Evolutionary conservation across 92 coral and sea anemone species (phyloP), one percentile per base, ranked within the genome.

Genomic region (Siderastrea radians): DNA sequence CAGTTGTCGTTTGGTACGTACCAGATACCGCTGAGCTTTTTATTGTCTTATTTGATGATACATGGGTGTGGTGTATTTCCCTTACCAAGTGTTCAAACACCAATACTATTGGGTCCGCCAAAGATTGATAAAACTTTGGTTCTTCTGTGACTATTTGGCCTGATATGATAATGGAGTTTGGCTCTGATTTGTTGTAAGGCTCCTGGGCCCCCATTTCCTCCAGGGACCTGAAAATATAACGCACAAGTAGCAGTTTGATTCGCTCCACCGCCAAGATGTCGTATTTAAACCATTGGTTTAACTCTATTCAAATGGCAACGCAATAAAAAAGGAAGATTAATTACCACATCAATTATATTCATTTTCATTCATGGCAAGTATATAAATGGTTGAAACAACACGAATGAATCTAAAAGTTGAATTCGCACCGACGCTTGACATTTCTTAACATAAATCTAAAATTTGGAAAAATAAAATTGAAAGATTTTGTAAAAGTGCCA

Each of bases 121-220:
- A 88, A n/a, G 84, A 68, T 50, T 90, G 90, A 74, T 90, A 95
- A 78, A 81, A 84, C 64, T 50, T 72, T 2, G 78, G 69, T 47
- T 81, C 75, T 19, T 89, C 84, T 19, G 91, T 72, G 61, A 92
- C 43, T 4, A 95, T 92, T 71, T 84, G 84, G 47, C 96, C 98
- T 2, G 99, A 93, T 61, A 92, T 86, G 8, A 95, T 90, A n/a
- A 90, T 87, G 50, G 99, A 97, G 82, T 97, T 95, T 8, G 90
- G 91, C 48, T 47, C 60, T 7, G 95, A 85, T 73, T 50, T 74
- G 80, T 84, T 84, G n/a, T 84, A 74, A 51, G 72, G 80, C 64
- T 63, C 45, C 74, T 61, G 49, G 26, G 80, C 62, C 2, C 81
- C 87, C 87, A 84, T 73, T 63, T 74, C 87, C 6, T 84, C 71